Conservation (phyloP, 2,888 invertebrate species). For the Xanthorhoe designata region DNA sequence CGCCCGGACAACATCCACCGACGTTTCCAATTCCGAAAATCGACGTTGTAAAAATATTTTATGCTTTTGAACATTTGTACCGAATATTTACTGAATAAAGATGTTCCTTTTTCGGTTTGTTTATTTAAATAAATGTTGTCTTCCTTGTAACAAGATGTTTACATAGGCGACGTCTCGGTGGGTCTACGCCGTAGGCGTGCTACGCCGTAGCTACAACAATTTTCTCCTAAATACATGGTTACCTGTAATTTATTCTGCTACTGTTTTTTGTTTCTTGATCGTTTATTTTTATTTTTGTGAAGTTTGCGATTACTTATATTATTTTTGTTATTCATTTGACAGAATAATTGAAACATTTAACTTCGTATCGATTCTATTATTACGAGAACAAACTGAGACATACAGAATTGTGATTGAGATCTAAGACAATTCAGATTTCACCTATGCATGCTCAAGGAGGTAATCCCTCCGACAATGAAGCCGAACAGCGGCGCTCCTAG, state of each 20-base stretch:
- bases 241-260: neutral
- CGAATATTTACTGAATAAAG: slow-evolving; percentile 24
- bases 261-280: neutral
- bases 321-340: no score
- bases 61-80: slow-evolving; percentile 35
- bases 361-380: no score
- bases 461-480: neutral
- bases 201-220: neutral
- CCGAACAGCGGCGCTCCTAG: neutral
- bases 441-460: slow-evolving; percentile 1
- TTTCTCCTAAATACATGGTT: neutral
- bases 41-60: slow-evolving; percentile 44
- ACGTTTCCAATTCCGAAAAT: slow-evolving; percentile 43
- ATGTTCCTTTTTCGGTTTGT: slow-evolving; percentile 4
- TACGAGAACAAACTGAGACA: neutral
- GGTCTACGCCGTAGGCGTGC: slow-evolving; percentile 9
- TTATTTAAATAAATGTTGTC: slow-evolving; percentile 6
- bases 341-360: no score
- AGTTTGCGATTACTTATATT: no score
- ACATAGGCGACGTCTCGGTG: slow-evolving; percentile 3
- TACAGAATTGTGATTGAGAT: neutral
- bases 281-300: no score
- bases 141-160: neutral
- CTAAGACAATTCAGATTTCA: neutral
- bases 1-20: slow-evolving; percentile 36